Conservation (phyloP, 2,113 vertebrate genomes). For the Prochilodus magdalenae region DNA sequence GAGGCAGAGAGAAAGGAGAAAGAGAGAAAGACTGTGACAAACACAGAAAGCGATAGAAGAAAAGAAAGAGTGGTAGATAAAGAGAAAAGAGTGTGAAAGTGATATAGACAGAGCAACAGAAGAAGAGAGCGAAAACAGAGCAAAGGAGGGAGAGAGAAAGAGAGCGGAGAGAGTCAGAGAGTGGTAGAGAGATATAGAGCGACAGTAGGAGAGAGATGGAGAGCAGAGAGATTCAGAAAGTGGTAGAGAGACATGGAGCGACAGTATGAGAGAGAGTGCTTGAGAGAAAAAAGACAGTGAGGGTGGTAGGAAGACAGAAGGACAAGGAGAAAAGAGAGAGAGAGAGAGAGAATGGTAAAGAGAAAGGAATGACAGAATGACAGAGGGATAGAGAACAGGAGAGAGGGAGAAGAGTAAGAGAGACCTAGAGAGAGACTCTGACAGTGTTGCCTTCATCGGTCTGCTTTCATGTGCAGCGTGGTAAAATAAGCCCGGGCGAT, state of each 20-base stretch:
- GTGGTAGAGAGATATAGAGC: constrained; percentile 74
- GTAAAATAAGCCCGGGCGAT: constrained; percentile 89
- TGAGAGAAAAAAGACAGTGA: constrained; percentile 82
- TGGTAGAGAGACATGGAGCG: constrained; percentile 71
- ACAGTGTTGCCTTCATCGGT: constrained; percentile 93
- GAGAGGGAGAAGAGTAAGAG: constrained; percentile 81
- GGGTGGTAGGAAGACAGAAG: constrained; percentile 76
- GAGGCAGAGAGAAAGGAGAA: too few species aligned
- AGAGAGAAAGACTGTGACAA: too few species aligned
- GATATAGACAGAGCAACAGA: constrained; percentile 71
- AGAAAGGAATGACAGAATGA: constrained; percentile 67
- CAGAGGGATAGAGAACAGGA: constrained; percentile 74
- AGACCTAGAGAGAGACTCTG: constrained; percentile 83
- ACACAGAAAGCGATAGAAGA: constrained; percentile 68
- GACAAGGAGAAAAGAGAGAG: too few species aligned
- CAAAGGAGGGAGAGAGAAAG: constrained; percentile 78
- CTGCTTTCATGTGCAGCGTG: constrained; percentile 94
- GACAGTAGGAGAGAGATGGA: background rate
- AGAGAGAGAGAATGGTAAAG: too few species aligned
- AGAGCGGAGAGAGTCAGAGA: too few species aligned
- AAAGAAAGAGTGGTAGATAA: too few species aligned
- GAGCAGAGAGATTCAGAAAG: constrained; percentile 85
- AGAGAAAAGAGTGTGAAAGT: too few species aligned
- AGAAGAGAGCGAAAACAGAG: constrained; percentile 70
- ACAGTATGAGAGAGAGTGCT: background rate